A percentile compares a stretch with the other conserved stretches of the same genome.
Conservation (phyloP, 2,888 invertebrate genomes). For the Fabriciana adippe region DNA sequence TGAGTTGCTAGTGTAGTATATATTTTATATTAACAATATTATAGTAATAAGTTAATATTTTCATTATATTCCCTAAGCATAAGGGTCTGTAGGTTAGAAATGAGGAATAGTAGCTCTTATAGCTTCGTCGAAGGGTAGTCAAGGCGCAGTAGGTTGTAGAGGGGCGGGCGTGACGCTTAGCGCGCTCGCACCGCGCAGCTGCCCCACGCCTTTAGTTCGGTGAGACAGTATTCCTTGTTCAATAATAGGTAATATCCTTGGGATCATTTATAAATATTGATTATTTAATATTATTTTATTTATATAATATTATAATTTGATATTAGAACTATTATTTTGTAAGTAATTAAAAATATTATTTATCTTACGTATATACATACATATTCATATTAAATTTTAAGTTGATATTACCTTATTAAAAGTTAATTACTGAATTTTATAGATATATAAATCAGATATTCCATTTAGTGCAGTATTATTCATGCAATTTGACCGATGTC, state of each 20-base stretch:
- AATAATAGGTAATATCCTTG: neutral
- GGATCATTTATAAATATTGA: too few species aligned
- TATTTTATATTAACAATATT: too few species aligned
- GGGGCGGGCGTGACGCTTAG: slow-evolving; percentile 55
- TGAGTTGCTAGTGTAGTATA: too few species aligned
- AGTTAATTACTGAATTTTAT: neutral
- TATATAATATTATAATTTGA: too few species aligned
- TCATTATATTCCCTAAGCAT: neutral
- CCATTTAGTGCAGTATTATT: slow-evolving; percentile 10
- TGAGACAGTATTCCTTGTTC: slow-evolving; percentile 38
- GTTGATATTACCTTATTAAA: slow-evolving; percentile 1
- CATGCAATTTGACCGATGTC: slow-evolving; percentile 24
- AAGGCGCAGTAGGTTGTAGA: slow-evolving; percentile 44
- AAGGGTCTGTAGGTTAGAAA: neutral
- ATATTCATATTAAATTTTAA: too few species aligned
- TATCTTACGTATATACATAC: too few species aligned
- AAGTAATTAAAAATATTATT: too few species aligned
- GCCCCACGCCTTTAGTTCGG: slow-evolving; percentile 50
- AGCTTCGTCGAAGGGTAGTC: slow-evolving; percentile 32
- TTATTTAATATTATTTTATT: too few species aligned
- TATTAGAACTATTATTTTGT: too few species aligned
- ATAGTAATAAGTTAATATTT: too few species aligned
- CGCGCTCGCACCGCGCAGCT: slow-evolving; percentile 63
- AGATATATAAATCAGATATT: neutral
- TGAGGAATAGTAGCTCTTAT: slow-evolving; percentile 16